Base-by-base conservation (phyloP, 2,888 invertebrate genomes). In the Nemotelus pantherinus region DNA sequence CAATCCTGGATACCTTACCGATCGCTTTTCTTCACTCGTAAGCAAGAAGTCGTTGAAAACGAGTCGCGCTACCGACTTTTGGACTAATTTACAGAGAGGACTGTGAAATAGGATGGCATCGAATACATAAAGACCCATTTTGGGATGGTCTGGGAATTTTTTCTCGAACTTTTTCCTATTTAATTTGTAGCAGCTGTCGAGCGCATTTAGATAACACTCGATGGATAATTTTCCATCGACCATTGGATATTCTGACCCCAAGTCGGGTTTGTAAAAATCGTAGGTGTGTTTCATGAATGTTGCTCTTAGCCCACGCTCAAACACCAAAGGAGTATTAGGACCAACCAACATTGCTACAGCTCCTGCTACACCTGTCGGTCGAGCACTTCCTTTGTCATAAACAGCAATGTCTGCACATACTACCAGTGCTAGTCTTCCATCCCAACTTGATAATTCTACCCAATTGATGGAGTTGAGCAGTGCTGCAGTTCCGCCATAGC, bases 401-500 rank as follows among this genome's bases (percentile, higher is more conserved):
- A 99, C 95, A 9, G 99, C 99, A 84, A 99, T 99, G 84, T 99
- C 99, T 25, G 94, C 98, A 80, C 96, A 95, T 0, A 99, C 95
- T 0, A 97, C 99, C 76, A 99, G 88, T 0, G 99, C 99, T 82
- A 93, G 92, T 78, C 97, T 91, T 44, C 98, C 97, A 89, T 99
- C 97, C 98, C 98, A 99, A 25, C 95, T 93, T 81, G 96, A 96
- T 4, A 98, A 97, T 87, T 99, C 97, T 6, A 99, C 90, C 99
- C 99, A 99, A 82, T 96, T 93, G 76, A 98, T 89, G 0, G 98
- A 94, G 88, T 99, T 98, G 85, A 99, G 95, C 0, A 99, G 89
- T 41, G 99, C 99, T 55, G 98, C 95, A 0, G 99, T 99, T 2
- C 99, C 99, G 70, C 99, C 99, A 86, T 98, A 99, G 86, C 99